Evolutionary conservation across 1,140 invertebrate species (phyloP).

Genomic region (Papilio machaon): DNA sequence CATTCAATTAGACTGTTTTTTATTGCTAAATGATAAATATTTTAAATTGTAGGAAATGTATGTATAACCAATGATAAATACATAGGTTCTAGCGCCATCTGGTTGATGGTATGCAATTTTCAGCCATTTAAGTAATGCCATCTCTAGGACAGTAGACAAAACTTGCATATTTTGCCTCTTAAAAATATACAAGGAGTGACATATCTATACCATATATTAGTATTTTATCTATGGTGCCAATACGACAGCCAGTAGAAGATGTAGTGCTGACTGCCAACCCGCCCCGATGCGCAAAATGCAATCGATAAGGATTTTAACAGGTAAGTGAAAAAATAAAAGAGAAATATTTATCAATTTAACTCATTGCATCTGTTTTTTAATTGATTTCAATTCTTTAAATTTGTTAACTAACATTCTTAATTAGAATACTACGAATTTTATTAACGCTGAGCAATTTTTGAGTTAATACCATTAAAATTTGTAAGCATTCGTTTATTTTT

Average conservation of each 20-base stretch:
- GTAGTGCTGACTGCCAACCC: slow-evolving; percentile 6
- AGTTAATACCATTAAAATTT: neutral
- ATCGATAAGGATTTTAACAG: slow-evolving; percentile 2
- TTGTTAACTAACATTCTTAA: neutral
- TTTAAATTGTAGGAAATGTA: too few relatives aligned
- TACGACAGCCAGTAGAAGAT: slow-evolving; percentile 8
- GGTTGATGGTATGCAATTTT: too few relatives aligned
- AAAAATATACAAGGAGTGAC: too few relatives aligned
- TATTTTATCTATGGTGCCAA: too few relatives aligned
- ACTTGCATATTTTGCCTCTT: too few relatives aligned
- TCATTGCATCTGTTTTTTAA: neutral
- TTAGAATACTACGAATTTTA: neutral
- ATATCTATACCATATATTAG: too few relatives aligned
- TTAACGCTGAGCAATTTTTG: slow-evolving; percentile 1
- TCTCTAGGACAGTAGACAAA: too few relatives aligned
- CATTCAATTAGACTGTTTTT: too few relatives aligned
- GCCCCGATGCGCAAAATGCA: slow-evolving; percentile 10
- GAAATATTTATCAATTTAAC: neutral
- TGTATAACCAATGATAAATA: too few relatives aligned
- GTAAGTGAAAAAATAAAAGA: slow-evolving; percentile 19
- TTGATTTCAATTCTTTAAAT: neutral
- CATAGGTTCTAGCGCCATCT: too few relatives aligned
- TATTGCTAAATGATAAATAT: too few relatives aligned
- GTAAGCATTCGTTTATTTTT: neutral
- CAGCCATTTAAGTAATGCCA: too few relatives aligned